phyloP scores from a whole-genome alignment of 2,888 invertebrate genomes.

The Chaitophorus viminalis region DNA sequence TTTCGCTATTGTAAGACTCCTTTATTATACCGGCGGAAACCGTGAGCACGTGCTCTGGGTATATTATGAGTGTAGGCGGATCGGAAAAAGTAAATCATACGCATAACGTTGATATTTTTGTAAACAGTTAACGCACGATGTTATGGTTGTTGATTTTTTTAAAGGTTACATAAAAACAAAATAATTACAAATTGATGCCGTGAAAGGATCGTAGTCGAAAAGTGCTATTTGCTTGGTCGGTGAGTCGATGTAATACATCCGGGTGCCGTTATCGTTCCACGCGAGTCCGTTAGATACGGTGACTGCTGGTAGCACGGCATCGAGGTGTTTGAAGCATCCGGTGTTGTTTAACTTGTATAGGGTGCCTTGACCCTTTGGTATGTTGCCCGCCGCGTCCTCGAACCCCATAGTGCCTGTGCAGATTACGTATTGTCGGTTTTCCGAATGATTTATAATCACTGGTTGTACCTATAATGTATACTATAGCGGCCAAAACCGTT shows the following conservation, averaged over 20 bases:
- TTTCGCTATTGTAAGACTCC: too few species aligned
- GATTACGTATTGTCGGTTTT: too few species aligned
- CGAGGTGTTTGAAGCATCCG: constrained; percentile 63
- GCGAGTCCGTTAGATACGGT: constrained; percentile 81
- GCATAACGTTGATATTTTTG: too few species aligned
- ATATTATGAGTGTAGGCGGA: too few species aligned
- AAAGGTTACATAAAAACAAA: not conserved
- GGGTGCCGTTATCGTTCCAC: constrained; percentile 77
- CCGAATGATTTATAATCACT: too few species aligned
- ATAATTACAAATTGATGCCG: constrained; percentile 65
- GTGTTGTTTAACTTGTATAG: constrained; percentile 71
- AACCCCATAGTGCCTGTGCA: constrained; percentile 74
- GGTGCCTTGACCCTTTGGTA: constrained; percentile 71
- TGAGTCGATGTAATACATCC: constrained; percentile 83
- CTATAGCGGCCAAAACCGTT: too few species aligned
- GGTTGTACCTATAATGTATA: too few species aligned
- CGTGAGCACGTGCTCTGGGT: too few species aligned
- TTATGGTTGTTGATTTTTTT: too few species aligned
- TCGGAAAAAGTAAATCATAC: too few species aligned
- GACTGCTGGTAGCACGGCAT: constrained; percentile 68
- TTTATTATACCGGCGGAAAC: too few species aligned
- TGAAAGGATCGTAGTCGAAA: constrained; percentile 75
- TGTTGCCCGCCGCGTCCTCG: constrained; percentile 68
- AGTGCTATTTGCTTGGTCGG: constrained; percentile 74
- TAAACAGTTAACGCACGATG: too few species aligned